These are phyloP conservation scores for Albula goreensis DNA, from an alignment of 2,113 vertebrate species.

Conservation along the genomic window DNA sequence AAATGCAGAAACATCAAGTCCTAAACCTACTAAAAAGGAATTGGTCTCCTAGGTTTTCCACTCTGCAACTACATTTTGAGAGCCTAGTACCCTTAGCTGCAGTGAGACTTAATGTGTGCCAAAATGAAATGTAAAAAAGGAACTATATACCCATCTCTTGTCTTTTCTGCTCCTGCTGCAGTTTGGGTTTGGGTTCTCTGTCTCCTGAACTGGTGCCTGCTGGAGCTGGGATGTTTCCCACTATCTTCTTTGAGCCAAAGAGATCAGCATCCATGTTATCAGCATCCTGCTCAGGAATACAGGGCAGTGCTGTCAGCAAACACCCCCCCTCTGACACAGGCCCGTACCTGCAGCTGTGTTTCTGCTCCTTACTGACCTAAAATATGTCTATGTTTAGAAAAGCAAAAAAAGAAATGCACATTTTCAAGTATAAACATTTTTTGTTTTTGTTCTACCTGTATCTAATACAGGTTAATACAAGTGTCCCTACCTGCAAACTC, in stretches of 20 bases:
- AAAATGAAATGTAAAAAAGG: background rate
- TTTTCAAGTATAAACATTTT: too few species aligned
- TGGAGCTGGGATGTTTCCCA: slow-evolving; percentile 53
- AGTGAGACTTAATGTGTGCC: too few species aligned
- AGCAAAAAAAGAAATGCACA: too few species aligned
- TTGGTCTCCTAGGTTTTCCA: too few species aligned
- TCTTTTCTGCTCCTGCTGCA: slow-evolving; percentile 32
- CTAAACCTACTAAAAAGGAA: too few species aligned
- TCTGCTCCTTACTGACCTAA: too few species aligned
- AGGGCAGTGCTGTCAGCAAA: background rate
- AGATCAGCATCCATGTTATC: slow-evolving; percentile 83
- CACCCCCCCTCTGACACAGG: background rate
- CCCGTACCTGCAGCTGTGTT: too few species aligned
- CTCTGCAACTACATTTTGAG: too few species aligned
- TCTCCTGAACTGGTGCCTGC: slow-evolving; percentile 35
- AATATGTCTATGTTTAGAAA: too few species aligned
- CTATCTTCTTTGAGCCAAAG: slow-evolving; percentile 68
- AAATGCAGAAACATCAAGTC: too few species aligned
- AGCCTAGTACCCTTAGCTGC: too few species aligned
- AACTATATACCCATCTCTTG: slow-evolving; percentile 44
- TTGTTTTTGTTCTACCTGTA: too few species aligned
- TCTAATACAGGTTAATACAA: background rate
- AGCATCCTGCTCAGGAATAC: slow-evolving; percentile 65
- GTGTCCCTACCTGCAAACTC: slow-evolving; percentile 67
- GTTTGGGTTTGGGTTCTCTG: slow-evolving; percentile 30